Evolutionary conservation across 35 echinoderm and acorn worm genomes (phyloP).

Genomic region (Anneissia japonica): DNA sequence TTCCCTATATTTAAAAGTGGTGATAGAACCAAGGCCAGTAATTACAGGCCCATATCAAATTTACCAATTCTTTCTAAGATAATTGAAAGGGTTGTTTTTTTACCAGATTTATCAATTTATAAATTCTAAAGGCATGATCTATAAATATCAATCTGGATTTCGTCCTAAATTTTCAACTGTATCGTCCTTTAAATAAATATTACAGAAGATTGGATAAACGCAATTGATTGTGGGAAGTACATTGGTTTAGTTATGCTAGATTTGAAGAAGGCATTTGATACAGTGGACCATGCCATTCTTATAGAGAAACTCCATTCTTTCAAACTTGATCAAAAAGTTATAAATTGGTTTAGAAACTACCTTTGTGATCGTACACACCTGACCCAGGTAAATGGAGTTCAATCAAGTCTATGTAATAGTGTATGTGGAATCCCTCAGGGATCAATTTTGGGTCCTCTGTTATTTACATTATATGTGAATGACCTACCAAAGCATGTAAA

Average conservation of each 20-base stretch:
- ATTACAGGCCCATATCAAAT: slow-evolving; percentile 1
- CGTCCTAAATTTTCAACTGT: background rate
- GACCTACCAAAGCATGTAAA: no score
- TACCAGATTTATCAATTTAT: background rate
- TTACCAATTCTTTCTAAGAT: background rate
- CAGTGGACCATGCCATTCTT: background rate
- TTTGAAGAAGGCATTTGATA: background rate
- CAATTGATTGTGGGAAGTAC: background rate
- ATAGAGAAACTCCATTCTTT: background rate
- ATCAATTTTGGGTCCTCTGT: no score
- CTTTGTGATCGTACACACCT: background rate
- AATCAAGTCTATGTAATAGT: background rate
- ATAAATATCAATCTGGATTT: slow-evolving; percentile 9
- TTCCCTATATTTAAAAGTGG: background rate
- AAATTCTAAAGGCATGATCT: background rate
- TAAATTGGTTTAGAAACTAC: slow-evolving; percentile 4
- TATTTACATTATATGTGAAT: no score
- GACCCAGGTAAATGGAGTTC: background rate
- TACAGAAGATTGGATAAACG: background rate
- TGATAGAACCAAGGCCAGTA: background rate
- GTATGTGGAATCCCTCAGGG: no score
- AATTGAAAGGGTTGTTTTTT: background rate
- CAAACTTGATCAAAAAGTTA: background rate
- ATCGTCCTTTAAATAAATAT: background rate
- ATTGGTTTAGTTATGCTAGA: background rate